Conservation (phyloP, 2,888 invertebrate species). For the Amphipoea lucens region DNA sequence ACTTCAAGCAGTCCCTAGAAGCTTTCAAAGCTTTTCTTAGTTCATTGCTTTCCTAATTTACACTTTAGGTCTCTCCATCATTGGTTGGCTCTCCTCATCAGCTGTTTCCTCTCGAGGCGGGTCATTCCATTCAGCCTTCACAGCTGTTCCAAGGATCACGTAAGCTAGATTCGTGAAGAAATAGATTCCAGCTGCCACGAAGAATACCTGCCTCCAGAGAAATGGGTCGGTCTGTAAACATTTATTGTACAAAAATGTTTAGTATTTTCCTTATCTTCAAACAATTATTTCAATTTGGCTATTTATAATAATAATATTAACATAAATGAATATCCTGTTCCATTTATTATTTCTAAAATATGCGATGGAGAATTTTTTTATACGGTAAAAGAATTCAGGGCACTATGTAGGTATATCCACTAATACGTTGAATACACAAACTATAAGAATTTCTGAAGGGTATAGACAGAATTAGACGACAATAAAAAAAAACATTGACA, state of each 20-base stretch:
- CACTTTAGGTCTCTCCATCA: slow-evolving; percentile 40
- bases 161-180: slow-evolving; percentile 92
- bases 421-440: not conserved
- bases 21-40: slow-evolving; percentile 24
- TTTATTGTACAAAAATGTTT: no score
- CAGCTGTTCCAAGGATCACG: slow-evolving; percentile 92
- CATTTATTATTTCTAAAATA: not conserved
- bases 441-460: not conserved
- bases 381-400: not conserved
- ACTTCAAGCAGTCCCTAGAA: slow-evolving; percentile 42
- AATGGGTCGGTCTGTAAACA: slow-evolving; percentile 89
- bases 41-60: slow-evolving; percentile 15
- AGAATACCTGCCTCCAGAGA: slow-evolving; percentile 94
- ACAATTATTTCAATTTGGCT: not conserved
- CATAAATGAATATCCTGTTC: no score
- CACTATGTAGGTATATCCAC: no score
- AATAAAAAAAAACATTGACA: not conserved
- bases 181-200: slow-evolving; percentile 92
- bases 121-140: slow-evolving; percentile 93
- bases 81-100: slow-evolving; percentile 50
- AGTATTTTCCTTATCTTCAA: not conserved
- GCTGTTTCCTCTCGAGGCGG: slow-evolving; percentile 65
- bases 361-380: not conserved
- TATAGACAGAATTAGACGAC: not conserved
- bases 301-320: not conserved